Conservation (phyloP, 2,113 vertebrate genomes). For the Apeltes quadracus region DNA sequence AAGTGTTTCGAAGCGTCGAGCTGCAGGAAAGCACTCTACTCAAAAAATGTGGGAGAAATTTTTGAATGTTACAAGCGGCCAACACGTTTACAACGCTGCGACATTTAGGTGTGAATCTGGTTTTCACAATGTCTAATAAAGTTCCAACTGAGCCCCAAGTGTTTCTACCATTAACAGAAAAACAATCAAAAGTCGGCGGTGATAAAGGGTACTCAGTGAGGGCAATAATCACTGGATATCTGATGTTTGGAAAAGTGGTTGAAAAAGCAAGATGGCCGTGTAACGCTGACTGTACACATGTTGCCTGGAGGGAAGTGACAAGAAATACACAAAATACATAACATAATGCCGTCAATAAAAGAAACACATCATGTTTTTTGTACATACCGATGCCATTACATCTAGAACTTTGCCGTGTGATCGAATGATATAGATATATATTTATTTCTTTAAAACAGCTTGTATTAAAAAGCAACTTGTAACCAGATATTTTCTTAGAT, state of each 20-base stretch:
- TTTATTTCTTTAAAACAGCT: too few relatives aligned
- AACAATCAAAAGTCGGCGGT: not conserved
- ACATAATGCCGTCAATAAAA: not conserved
- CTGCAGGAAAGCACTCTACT: too few relatives aligned
- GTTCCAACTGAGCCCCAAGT: not conserved
- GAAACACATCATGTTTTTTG: not conserved
- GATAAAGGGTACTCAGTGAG: too few relatives aligned
- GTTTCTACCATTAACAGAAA: not conserved
- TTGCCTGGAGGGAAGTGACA: not conserved
- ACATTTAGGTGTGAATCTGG: not conserved
- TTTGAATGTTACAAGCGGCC: not conserved
- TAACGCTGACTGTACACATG: not conserved
- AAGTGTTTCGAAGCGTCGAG: not conserved
- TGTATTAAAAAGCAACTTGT: too few relatives aligned
- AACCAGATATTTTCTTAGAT: too few relatives aligned
- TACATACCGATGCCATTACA: not conserved
- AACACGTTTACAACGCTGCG: not conserved
- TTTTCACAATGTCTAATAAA: not conserved
- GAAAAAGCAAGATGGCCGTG: constrained; percentile 15
- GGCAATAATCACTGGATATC: not conserved
- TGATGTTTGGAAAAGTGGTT: not conserved
- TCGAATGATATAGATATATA: not conserved
- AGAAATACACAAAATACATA: not conserved
- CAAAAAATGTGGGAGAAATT: too few relatives aligned
- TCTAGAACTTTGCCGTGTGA: not conserved